Percentiles rank a stretch among this genome's conserved stretches.
These are phyloP conservation scores for Salpingus planirostris DNA, from an alignment of 2,888 invertebrate species.

Conservation along the genomic window DNA sequence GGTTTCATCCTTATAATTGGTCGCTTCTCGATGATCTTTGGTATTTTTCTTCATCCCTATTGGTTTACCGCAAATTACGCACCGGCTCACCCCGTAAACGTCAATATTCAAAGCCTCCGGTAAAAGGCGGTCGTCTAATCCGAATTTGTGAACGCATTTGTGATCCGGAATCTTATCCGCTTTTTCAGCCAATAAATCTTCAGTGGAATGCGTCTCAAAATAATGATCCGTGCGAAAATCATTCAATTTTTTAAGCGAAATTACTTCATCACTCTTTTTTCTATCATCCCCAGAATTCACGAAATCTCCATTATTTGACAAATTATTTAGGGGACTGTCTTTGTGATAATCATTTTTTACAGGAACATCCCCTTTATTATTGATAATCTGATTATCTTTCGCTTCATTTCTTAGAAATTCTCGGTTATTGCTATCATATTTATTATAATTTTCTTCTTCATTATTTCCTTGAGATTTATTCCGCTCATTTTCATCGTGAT, in stretches of 20 bases:
- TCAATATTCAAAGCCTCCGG: conserved; percentile 46
- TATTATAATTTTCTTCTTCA: too few relatives aligned
- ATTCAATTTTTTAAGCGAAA: conserved; percentile 18
- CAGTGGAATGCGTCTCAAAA: conserved; percentile 43
- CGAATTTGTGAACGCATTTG: conserved; percentile 48
- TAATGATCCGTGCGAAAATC: conserved; percentile 50
- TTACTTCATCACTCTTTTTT: not conserved
- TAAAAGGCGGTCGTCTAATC: conserved; percentile 49
- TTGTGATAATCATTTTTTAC: too few relatives aligned
- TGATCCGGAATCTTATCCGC: conserved; percentile 37
- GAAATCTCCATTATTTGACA: too few relatives aligned
- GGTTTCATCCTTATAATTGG: not conserved
- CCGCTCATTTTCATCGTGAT: too few relatives aligned
- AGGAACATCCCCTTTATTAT: too few relatives aligned
- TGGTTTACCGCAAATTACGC: conserved; percentile 46
- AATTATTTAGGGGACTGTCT: too few relatives aligned
- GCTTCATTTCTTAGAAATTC: too few relatives aligned
- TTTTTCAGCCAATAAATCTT: conserved; percentile 20
- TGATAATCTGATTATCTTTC: too few relatives aligned
- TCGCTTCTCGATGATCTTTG: not conserved
- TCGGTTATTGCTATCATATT: too few relatives aligned
- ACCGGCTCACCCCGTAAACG: conserved; percentile 42
- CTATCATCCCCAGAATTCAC: too few relatives aligned
- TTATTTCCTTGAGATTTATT: too few relatives aligned
- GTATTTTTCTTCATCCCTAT: conserved; percentile 16